phyloP scores from a whole-genome alignment of 2,888 invertebrate species.

The Oeneis ivallda region DNA sequence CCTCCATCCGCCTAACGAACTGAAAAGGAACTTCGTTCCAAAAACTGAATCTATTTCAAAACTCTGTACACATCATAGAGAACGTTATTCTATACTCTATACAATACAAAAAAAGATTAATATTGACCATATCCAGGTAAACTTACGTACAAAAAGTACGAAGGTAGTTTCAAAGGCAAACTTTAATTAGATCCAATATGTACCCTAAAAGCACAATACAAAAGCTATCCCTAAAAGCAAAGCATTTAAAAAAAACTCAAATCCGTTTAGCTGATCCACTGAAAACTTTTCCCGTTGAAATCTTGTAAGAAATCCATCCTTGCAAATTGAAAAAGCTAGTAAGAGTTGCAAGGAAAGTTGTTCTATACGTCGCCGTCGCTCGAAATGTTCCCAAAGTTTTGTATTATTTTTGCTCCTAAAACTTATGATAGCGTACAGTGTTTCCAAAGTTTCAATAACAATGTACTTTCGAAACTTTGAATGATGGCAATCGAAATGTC shows the following conservation, averaged over 20 bases:
- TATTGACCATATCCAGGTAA: too few relatives aligned
- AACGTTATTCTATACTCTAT: too few relatives aligned
- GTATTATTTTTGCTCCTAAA: slow-evolving; percentile 19
- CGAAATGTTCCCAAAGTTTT: slow-evolving; percentile 28
- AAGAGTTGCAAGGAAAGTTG: slow-evolving; percentile 37
- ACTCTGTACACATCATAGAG: too few relatives aligned
- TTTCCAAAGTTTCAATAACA: slow-evolving; percentile 10
- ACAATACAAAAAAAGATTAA: too few relatives aligned
- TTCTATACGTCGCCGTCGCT: slow-evolving; percentile 29
- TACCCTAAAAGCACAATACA: slow-evolving; percentile 5
- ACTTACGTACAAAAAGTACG: too few relatives aligned
- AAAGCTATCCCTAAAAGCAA: slow-evolving; percentile 3
- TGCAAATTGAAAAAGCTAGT: slow-evolving; percentile 45
- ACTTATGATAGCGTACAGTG: slow-evolving; percentile 14
- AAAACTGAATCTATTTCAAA: too few relatives aligned
- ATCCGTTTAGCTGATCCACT: slow-evolving; percentile 32
- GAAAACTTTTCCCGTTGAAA: slow-evolving; percentile 39
- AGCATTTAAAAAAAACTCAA: slow-evolving; percentile 30
- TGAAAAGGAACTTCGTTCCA: too few relatives aligned
- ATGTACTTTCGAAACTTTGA: slow-evolving; percentile 12
- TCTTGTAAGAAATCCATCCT: slow-evolving; percentile 44
- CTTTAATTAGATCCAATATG: neutral
- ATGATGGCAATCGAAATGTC: slow-evolving; percentile 6
- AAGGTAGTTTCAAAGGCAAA: neutral
- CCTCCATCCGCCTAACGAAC: too few relatives aligned